A percentile compares a stretch with the other conserved stretches of the same genome.
Evolutionary conservation across 2,797 vertebrate species (phyloP).

Genomic region (Sebastes hopkinsi): DNA sequence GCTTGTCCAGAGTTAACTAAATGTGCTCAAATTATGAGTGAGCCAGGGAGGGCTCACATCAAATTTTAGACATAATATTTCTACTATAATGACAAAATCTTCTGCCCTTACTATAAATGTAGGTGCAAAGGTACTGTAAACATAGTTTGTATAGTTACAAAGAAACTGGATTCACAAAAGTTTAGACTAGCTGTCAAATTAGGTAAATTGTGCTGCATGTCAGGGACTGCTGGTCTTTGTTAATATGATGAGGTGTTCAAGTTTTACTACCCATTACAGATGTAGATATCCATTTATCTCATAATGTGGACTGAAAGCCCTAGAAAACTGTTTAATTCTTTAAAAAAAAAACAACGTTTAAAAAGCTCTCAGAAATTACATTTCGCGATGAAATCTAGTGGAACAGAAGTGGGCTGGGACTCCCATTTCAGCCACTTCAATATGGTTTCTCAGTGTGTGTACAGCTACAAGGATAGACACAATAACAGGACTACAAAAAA

Average conservation of each 20-base stretch:
- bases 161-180: not conserved
- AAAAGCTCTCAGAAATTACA: not conserved
- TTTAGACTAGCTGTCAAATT: not conserved
- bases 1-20: not conserved
- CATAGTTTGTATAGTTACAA: not conserved
- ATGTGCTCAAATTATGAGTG: not conserved
- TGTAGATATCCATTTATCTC: not conserved
- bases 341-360: rapidly evolving
- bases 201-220: not conserved
- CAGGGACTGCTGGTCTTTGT: not conserved
- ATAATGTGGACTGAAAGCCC: not conserved
- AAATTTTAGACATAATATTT: not conserved
- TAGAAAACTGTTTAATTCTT: not conserved
- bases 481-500: not conserved
- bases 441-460: not conserved
- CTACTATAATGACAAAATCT: not conserved
- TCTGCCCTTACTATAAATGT: not conserved
- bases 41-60: not conserved
- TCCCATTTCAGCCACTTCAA: not conserved
- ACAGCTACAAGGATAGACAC: not conserved
- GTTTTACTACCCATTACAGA: not conserved
- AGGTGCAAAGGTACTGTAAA: not conserved
- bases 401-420: not conserved
- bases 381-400: not conserved
- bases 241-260: not conserved